A percentile compares a stretch with the other conserved stretches of the same genome.
Evolutionary conservation across 2,113 vertebrate genomes (phyloP).

Genomic region (Symphodus melops): DNA sequence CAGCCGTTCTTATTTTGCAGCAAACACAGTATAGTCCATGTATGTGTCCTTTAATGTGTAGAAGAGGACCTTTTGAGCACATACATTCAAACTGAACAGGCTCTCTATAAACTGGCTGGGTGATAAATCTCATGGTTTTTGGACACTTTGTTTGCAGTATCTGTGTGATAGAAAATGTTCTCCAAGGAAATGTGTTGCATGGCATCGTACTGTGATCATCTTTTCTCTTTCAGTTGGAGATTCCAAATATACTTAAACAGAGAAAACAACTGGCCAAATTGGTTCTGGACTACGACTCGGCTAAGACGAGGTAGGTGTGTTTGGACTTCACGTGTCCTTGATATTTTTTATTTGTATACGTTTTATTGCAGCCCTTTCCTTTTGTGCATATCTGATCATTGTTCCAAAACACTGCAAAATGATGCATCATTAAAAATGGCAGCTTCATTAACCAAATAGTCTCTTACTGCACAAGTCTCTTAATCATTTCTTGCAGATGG

Average conservation of each 20-base stretch:
- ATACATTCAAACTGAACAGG: neutral
- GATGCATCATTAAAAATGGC: too few species aligned
- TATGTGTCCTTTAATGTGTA: too few species aligned
- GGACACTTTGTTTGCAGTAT: constrained; percentile 8
- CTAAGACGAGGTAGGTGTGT: constrained; percentile 88
- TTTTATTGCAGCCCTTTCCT: neutral
- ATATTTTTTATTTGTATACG: neutral
- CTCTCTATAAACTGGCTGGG: neutral
- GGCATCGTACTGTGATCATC: neutral
- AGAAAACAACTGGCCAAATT: constrained; percentile 94
- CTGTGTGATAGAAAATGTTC: constrained; percentile 23
- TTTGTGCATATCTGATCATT: too few species aligned
- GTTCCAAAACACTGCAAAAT: too few species aligned
- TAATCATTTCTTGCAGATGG: constrained; percentile 79
- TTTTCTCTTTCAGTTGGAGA: constrained; percentile 86
- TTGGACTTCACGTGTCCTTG: neutral
- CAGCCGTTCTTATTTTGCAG: neutral
- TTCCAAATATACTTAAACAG: constrained; percentile 96
- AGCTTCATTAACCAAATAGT: too few species aligned
- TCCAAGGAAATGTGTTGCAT: constrained; percentile 7
- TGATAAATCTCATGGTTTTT: constrained; percentile 3
- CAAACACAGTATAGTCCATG: neutral
- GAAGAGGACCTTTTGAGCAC: too few species aligned
- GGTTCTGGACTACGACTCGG: constrained; percentile 97
- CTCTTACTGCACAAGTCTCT: too few species aligned